Evolutionary conservation across 2,888 invertebrate genomes (phyloP), one percentile per base, ranked within the genome.

Genomic region (Andrena haemorrhoa): DNA sequence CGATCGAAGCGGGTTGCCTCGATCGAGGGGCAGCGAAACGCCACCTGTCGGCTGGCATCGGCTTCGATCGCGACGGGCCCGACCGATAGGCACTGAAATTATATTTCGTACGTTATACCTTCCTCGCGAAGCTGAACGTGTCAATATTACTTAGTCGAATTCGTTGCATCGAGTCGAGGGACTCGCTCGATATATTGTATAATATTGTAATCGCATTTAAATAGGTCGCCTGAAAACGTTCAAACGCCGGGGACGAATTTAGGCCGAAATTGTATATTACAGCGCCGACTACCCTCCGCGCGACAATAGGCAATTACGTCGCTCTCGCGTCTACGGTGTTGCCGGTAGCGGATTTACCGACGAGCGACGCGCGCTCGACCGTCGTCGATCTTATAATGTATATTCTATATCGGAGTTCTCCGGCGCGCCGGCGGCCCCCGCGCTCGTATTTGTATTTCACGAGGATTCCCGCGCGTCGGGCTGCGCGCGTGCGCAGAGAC

Each of bases 121-220:
- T 82, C 41, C 68, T 75, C 56, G 88, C 79, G 76, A 87, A 65
- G 71, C 41, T 79, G 51, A 75, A 83, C 72, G 87, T 56, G 56
- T 87, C 83, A 85, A 85, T 87, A 85, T 83, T 87, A 87, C 75
- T 85, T 87, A 87, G 86, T 85, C 75, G 69, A 85, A 87, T 85
- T 81, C 87, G 74, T 76, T 79, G 86, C 76, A 75, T 63, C 84
- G 86, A 61, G 74, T 53, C 71, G 23, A 60, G 6, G 71, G 61
- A 73, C 74, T 78, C 80, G 83, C 41, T 63, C 78, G 72, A 79
- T 79, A 56, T 74, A 82, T 69, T 81, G 82, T 82, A 82, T 76
- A 81, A 78, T 49, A 53, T 63, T 75, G 76, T 66, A 74, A 80
- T 74, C 85, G 84, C 84, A 84, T 79, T 86, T 84, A 82, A 61